These are phyloP conservation scores for Corbicula japonica DNA, from an alignment of 2,888 invertebrate species.

Conservation along the genomic window DNA sequence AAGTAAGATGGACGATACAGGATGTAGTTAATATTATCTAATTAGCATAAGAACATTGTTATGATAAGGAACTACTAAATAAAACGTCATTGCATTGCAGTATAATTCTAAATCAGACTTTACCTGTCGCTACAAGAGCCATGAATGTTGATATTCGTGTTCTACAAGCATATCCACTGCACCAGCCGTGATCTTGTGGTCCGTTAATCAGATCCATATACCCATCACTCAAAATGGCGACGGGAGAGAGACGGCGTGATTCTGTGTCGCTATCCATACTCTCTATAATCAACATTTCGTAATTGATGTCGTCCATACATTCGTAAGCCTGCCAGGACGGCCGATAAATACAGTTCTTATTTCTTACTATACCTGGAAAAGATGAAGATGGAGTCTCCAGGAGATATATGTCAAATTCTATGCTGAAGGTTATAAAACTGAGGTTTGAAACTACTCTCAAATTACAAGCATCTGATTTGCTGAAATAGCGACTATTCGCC, in stretches of 20 bases:
- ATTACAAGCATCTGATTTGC: too few relatives aligned
- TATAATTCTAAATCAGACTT: background rate
- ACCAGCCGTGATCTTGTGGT: constrained; percentile 85
- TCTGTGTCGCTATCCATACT: constrained; percentile 84
- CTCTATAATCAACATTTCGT: constrained; percentile 81
- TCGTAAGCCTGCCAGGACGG: constrained; percentile 77
- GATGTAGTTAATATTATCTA: too few relatives aligned
- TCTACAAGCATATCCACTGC: constrained; percentile 83
- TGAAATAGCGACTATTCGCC: too few relatives aligned
- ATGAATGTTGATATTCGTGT: constrained; percentile 82
- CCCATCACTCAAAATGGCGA: constrained; percentile 68
- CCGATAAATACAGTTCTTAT: constrained; percentile 66
- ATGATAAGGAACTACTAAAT: too few relatives aligned
- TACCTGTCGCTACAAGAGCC: constrained; percentile 79
- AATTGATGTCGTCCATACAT: constrained; percentile 72
- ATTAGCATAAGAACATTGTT: too few relatives aligned
- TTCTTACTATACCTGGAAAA: constrained; percentile 77
- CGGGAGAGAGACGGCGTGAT: constrained; percentile 81
- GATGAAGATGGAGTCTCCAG: too few relatives aligned
- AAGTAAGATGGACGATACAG: too few relatives aligned
- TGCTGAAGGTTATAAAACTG: too few relatives aligned
- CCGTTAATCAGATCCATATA: constrained; percentile 85
- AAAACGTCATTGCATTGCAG: too few relatives aligned
- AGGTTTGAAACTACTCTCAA: too few relatives aligned
- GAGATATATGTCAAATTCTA: background rate